Percentiles rank a stretch among this genome's conserved stretches.
These are phyloP conservation scores for Dolichoris vasculosae DNA, from an alignment of 1,140 invertebrate species.

Conservation along the genomic window DNA sequence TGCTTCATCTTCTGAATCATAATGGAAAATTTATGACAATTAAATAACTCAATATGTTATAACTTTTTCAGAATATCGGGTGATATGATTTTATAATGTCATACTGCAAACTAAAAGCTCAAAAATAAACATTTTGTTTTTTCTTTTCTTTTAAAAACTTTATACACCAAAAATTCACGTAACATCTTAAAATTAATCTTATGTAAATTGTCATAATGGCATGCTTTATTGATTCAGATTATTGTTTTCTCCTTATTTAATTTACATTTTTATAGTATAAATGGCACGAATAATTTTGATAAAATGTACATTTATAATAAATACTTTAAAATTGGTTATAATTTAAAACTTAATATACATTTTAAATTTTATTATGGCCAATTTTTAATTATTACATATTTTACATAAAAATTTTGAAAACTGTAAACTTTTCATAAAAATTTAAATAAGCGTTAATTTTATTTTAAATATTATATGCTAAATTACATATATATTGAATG, in stretches of 20 bases:
- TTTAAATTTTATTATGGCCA: too few species aligned
- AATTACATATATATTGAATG: neutral
- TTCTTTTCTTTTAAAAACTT: conserved; percentile 4
- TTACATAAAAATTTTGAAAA: too few species aligned
- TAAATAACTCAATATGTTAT: conserved; percentile 4
- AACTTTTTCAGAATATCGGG: neutral
- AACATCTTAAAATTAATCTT: neutral
- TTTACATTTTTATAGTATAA: neutral
- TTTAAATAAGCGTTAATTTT: too few species aligned
- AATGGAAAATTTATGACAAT: conserved; percentile 15
- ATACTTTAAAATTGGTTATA: too few species aligned
- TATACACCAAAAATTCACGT: neutral
- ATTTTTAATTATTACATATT: too few species aligned
- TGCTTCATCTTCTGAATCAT: neutral
- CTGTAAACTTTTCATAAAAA: too few species aligned
- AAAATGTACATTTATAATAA: neutral
- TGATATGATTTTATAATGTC: conserved; percentile 2
- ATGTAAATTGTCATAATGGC: neutral
- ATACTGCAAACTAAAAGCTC: neutral
- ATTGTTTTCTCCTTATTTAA: neutral
- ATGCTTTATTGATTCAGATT: neutral
- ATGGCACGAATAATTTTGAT: neutral
- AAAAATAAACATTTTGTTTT: neutral
- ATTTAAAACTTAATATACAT: too few species aligned
- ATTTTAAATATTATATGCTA: too few species aligned